Percentiles rank a stretch among this genome's conserved stretches.
Conservation (phyloP, 2,113 vertebrate species). For the Aspiorhynchus laticeps region DNA sequence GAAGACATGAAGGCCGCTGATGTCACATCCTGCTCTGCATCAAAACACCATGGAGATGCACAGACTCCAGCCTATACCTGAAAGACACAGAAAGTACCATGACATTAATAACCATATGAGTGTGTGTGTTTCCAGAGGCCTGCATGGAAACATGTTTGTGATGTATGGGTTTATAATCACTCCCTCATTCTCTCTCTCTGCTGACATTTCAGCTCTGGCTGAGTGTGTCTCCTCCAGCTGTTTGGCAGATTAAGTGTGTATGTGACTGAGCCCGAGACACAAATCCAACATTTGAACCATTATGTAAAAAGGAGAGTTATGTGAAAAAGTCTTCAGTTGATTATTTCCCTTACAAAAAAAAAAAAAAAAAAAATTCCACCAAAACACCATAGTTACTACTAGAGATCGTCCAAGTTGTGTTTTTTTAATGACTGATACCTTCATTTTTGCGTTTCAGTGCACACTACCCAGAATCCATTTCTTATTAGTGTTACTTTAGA, state of each 20-base stretch:
- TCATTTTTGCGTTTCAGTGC: background rate
- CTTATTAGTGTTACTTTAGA: background rate
- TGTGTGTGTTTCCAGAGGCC: background rate
- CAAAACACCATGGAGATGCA: background rate
- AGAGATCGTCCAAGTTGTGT: too few species aligned
- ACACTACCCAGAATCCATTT: background rate
- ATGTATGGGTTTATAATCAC: background rate
- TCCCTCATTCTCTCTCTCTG: background rate
- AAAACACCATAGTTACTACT: background rate
- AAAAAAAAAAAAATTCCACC: background rate
- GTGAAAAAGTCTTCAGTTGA: background rate
- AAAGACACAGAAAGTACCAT: background rate
- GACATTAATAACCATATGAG: background rate
- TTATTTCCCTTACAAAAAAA: background rate
- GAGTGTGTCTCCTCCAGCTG: conserved; percentile 11
- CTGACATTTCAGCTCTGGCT: background rate
- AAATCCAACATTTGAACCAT: background rate
- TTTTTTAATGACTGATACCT: background rate
- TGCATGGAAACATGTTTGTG: background rate
- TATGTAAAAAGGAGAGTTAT: background rate
- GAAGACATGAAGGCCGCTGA: conserved; percentile 41
- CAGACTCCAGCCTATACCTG: conserved; percentile 28
- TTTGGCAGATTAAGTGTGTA: background rate
- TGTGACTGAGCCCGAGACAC: background rate
- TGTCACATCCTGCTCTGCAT: conserved; percentile 67